phyloP scores from a whole-genome alignment of 2,797 vertebrate genomes.

The Bradypodion ventrale region DNA sequence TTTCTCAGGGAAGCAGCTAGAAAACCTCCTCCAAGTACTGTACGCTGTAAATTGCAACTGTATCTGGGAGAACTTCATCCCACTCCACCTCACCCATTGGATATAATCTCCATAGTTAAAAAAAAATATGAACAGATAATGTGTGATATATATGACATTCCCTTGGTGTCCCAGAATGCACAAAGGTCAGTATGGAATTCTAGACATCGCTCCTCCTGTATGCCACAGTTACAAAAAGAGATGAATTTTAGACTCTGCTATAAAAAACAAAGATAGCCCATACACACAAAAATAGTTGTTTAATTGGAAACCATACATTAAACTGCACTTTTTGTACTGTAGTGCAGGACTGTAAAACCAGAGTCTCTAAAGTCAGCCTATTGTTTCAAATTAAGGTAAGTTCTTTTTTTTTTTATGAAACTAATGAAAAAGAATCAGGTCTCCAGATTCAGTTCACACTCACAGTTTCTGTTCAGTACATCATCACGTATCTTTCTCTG shows the following conservation, averaged over 20 bases:
- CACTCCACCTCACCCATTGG: too few relatives aligned
- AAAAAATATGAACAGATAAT: neutral
- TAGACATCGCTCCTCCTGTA: neutral
- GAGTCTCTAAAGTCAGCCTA: neutral
- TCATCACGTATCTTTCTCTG: constrained; percentile 14
- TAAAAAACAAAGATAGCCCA: constrained; percentile 29
- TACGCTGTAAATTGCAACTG: neutral
- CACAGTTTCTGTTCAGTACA: neutral
- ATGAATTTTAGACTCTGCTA: constrained; percentile 5
- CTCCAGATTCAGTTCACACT: constrained; percentile 20
- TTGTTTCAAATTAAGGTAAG: constrained; percentile 16
- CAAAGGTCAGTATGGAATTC: neutral
- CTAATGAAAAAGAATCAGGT: constrained; percentile 2
- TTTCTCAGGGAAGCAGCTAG: neutral
- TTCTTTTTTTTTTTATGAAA: constrained; percentile 5
- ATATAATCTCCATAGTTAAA: neutral
- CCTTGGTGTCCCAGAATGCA: neutral
- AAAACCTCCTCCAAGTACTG: neutral
- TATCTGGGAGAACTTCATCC: neutral
- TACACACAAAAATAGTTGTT: constrained; percentile 19
- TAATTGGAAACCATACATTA: constrained; percentile 14
- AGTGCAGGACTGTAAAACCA: constrained; percentile 28
- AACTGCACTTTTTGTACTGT: constrained; percentile 11
- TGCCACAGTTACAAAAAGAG: constrained; percentile 27
- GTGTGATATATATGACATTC: neutral